Percentiles rank a stretch among this genome's conserved stretches.
Conservation (phyloP, 2,888 invertebrate species). For the Myathropa florea region DNA sequence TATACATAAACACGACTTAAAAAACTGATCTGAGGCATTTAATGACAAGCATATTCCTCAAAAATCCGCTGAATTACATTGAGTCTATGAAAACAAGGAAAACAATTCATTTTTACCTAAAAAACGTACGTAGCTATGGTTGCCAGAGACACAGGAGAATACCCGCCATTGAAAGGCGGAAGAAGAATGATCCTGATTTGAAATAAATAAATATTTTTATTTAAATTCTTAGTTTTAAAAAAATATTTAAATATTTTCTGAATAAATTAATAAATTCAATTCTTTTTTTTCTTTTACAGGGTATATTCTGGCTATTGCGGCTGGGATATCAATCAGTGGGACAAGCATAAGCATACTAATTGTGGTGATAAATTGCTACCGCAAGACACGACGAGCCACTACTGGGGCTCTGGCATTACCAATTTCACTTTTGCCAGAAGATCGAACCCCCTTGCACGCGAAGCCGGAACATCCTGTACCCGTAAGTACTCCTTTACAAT, state of each 20-base stretch:
- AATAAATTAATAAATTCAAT: neutral
- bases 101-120: too few relatives aligned
- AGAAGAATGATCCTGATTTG: too few relatives aligned
- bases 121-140: too few relatives aligned
- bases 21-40: neutral
- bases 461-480: conserved; percentile 81
- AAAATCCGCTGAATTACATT: neutral
- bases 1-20: neutral
- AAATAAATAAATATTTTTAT: too few relatives aligned
- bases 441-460: conserved; percentile 79
- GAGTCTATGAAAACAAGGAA: too few relatives aligned
- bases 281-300: conserved; percentile 73
- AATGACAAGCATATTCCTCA: neutral
- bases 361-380: conserved; percentile 75
- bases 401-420: conserved; percentile 80
- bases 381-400: conserved; percentile 73
- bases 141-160: too few relatives aligned
- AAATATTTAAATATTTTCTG: neutral
- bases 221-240: neutral
- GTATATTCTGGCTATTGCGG: conserved; percentile 76
- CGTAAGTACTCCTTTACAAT: conserved; percentile 77
- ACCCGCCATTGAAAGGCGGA: too few relatives aligned
- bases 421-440: conserved; percentile 77
- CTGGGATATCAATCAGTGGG: conserved; percentile 77
- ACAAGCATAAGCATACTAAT: conserved; percentile 77